Evolutionary conservation across 1,140 invertebrate genomes (phyloP), one percentile per base, ranked within the genome.

Genomic region (Centruroides vittatus): DNA sequence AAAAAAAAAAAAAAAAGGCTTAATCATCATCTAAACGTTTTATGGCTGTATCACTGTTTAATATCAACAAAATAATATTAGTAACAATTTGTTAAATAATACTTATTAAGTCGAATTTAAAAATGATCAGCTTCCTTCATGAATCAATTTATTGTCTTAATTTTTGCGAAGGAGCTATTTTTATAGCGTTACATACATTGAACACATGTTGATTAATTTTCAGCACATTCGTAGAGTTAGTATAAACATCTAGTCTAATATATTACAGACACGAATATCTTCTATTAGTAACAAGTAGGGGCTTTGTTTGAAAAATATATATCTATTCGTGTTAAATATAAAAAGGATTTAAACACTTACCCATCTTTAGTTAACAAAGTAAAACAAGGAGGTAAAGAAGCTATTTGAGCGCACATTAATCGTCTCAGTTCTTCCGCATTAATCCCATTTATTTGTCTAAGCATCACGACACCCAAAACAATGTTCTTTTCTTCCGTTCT

Each of bases 321-420:
- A 12, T 36, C 10, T 12, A 5, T 4, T 13, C 55, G 9, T 13
- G 11, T 36, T 5, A 11, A 5, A 49, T 13, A 46, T 13, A 3
- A 6, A 8, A 10, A 23, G 12, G 7, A 41, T 11, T 41, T 5
- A 57, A 60, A 5, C 50, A 61, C 62, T 62, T 70, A 73, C 72
- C 70, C 69, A 54, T 71, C 65, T 61, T 67, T 67, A 23, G 70
- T 67, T 13, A 67, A 66, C 46, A 72, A 70, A 8, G 49, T 65
- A 49, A 70, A 73, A 13, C 49, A 57, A n/a, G 61, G 53, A 11
- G 70, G 70, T 47, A 69, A 49, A 47, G 54, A 59, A 5, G 63
- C 57, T n/a, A 67, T 36, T 61, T 67, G 63, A 3, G 55, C 50
- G 46, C 59, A 57, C 47, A 67, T 61, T 23, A 61, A 35, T 12